A percentile compares a stretch with the other conserved stretches of the same genome.
Evolutionary conservation across 2,113 vertebrate genomes (phyloP).

Genomic region (Equus przewalskii): DNA sequence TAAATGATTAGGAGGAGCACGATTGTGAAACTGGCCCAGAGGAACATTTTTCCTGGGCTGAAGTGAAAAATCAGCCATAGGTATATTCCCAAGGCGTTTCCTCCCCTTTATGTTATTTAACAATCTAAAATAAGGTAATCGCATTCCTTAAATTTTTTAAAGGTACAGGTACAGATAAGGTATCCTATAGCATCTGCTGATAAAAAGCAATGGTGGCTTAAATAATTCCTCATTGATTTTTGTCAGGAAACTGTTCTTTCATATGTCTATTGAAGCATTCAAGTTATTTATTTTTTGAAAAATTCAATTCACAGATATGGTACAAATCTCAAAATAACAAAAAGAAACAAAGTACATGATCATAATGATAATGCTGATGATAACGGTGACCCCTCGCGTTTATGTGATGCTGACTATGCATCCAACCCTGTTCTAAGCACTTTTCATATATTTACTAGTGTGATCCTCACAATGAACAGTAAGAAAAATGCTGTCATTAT

Average conservation of each 20-base stretch:
- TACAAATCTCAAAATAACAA: background rate
- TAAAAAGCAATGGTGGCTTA: background rate
- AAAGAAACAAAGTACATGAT: background rate
- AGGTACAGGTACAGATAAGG: background rate
- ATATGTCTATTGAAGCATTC: background rate
- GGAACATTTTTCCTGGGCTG: background rate
- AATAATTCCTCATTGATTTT: background rate
- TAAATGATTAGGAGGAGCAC: background rate
- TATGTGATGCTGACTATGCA: background rate
- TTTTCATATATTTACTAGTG: background rate
- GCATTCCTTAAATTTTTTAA: constrained; percentile 5
- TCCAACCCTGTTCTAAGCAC: background rate
- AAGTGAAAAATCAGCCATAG: background rate
- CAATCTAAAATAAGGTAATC: background rate
- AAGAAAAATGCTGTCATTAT: background rate
- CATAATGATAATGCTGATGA: background rate
- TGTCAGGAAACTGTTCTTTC: background rate
- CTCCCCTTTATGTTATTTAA: background rate
- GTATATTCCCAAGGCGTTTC: background rate
- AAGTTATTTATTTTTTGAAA: background rate
- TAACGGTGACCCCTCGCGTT: background rate
- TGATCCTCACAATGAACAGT: background rate
- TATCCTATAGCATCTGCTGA: background rate
- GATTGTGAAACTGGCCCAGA: background rate
- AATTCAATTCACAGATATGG: background rate